Evolutionary conservation across 2,797 vertebrate species (phyloP).

Genomic region (Amniataba percoides): DNA sequence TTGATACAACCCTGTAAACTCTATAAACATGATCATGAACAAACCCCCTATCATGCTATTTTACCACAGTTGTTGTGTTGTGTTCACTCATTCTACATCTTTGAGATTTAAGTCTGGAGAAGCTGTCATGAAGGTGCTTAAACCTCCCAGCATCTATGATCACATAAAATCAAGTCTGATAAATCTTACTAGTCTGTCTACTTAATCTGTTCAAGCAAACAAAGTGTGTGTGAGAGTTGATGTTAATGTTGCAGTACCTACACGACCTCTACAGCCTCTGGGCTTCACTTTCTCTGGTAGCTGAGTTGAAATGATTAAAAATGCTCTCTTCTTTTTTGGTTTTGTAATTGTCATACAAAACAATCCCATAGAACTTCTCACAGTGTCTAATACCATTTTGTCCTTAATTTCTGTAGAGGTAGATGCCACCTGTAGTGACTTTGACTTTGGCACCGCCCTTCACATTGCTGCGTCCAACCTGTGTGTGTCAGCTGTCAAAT

Average conservation of each 20-base stretch:
- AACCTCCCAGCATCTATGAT: background rate
- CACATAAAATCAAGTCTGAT: background rate
- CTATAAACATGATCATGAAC: background rate
- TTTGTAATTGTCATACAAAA: too few relatives aligned
- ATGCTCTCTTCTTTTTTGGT: too few relatives aligned
- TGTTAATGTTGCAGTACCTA: background rate
- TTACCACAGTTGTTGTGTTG: background rate
- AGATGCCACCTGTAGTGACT: constrained; percentile 98
- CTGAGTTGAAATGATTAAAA: background rate
- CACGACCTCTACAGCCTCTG: background rate
- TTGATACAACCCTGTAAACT: background rate
- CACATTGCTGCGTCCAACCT: constrained; percentile 97
- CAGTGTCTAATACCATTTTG: background rate
- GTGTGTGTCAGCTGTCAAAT: constrained; percentile 91
- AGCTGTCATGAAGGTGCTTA: background rate
- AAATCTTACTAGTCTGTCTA: background rate
- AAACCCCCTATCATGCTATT: background rate
- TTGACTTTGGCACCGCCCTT: constrained; percentile 97
- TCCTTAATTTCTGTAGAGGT: constrained; percentile 85
- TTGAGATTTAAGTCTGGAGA: background rate
- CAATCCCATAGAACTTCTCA: background rate
- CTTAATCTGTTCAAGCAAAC: background rate
- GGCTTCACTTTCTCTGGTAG: background rate
- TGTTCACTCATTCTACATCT: background rate
- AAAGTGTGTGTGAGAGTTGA: background rate